These are phyloP conservation scores for Amphipoea lucens DNA, from an alignment of 2,888 invertebrate species.

Conservation along the genomic window DNA sequence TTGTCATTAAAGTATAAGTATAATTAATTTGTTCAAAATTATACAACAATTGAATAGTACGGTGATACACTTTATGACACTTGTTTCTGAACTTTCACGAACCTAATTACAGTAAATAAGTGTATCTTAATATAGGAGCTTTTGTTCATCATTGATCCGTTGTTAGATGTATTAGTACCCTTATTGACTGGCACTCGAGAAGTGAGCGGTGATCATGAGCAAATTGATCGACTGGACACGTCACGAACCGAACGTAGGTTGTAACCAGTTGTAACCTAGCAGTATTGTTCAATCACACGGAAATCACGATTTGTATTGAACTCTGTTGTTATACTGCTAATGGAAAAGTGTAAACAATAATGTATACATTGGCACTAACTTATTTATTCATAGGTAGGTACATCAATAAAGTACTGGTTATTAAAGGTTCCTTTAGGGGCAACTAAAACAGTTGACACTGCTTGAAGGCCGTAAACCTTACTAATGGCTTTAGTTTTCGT, in stretches of 20 bases:
- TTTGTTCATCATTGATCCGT: constrained; percentile 7
- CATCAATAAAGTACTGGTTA: background rate
- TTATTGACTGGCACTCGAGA: constrained; percentile 1
- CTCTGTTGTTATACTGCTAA: constrained; percentile 16
- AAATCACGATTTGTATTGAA: constrained; percentile 63
- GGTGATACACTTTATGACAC: too few relatives aligned
- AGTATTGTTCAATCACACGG: constrained; percentile 57
- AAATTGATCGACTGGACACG: constrained; percentile 31
- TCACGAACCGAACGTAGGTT: constrained; percentile 44
- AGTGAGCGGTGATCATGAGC: constrained; percentile 24
- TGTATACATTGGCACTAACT: background rate
- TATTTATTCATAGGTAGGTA: background rate
- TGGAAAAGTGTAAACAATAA: constrained; percentile 22
- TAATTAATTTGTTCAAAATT: background rate
- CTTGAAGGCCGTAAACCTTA: background rate
- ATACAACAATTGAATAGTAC: background rate
- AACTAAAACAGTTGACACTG: constrained; percentile 2
- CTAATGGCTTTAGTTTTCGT: constrained; percentile 2
- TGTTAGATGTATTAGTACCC: background rate
- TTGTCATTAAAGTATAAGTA: background rate
- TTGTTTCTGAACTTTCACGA: background rate
- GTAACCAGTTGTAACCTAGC: constrained; percentile 15
- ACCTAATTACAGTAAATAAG: background rate
- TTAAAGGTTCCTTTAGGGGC: background rate
- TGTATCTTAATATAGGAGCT: background rate